A percentile compares a stretch with the other conserved stretches of the same genome.
phyloP scores from a whole-genome alignment of 2,888 invertebrate genomes.

The Venustoraphidia nigricollis region DNA sequence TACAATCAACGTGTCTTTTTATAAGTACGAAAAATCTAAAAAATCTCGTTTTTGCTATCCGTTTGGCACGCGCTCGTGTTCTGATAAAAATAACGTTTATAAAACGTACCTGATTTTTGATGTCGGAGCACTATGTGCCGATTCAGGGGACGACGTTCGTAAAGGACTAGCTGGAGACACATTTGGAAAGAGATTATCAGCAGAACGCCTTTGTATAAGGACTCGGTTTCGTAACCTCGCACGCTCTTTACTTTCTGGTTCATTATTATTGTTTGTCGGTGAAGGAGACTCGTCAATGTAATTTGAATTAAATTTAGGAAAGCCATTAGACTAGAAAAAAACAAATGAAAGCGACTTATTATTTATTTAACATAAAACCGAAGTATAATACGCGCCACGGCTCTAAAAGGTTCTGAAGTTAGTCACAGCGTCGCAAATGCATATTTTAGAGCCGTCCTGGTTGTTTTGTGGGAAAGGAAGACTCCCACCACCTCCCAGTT shows the following conservation, averaged over 20 bases:
- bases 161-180: constrained; percentile 2
- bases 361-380: not conserved
- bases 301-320: not conserved
- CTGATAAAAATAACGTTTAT: too few species aligned
- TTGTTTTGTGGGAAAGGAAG: too few species aligned
- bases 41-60: too few species aligned
- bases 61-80: too few species aligned
- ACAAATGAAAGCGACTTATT: not conserved
- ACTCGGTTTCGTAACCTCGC: not conserved
- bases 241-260: not conserved
- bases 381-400: too few species aligned
- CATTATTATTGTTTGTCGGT: not conserved
- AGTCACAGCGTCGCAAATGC: too few species aligned
- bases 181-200: constrained; percentile 3
- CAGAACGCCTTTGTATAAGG: constrained; percentile 4
- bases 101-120: constrained; percentile 1
- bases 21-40: too few species aligned
- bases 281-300: not conserved
- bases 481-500: too few species aligned
- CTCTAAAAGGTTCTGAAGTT: too few species aligned
- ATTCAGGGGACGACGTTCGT: constrained; percentile 4
- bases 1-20: too few species aligned
- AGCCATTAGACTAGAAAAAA: constrained; percentile 1
- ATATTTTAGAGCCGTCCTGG: too few species aligned
- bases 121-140: constrained; percentile 3